A percentile compares a stretch with the other conserved stretches of the same genome.
Evolutionary conservation across 1,140 invertebrate genomes (phyloP).

Genomic region (Centruroides sculpturatus): DNA sequence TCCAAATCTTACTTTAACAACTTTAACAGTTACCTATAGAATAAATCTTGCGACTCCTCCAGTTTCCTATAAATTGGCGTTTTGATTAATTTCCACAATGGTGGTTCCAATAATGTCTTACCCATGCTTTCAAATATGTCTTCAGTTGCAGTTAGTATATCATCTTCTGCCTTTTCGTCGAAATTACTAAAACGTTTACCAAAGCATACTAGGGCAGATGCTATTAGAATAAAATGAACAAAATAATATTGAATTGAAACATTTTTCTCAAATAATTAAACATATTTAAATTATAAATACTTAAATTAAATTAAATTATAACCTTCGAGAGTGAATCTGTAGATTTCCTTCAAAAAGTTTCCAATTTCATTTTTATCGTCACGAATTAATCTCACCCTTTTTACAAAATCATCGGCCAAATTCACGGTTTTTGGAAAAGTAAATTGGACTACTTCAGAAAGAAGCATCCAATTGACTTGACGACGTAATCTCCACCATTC

Average conservation of each 20-base stretch:
- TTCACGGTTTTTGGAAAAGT: slow-evolving; percentile 46
- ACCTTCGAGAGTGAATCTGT: slow-evolving; percentile 64
- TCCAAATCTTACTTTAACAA: too few species aligned
- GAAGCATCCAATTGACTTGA: slow-evolving; percentile 56
- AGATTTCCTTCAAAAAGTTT: slow-evolving; percentile 53
- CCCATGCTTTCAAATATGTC: slow-evolving; percentile 11
- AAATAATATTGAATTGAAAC: background rate
- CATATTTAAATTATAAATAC: too few species aligned
- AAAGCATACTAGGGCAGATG: slow-evolving; percentile 7
- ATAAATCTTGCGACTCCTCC: slow-evolving; percentile 46
- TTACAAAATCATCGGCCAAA: slow-evolving; percentile 48
- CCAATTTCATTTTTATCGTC: slow-evolving; percentile 22
- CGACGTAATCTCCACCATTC: slow-evolving; percentile 64
- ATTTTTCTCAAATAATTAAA: too few species aligned
- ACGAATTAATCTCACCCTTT: slow-evolving; percentile 11
- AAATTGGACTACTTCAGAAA: slow-evolving; percentile 46
- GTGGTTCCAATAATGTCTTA: slow-evolving; percentile 14
- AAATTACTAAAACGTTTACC: slow-evolving; percentile 2
- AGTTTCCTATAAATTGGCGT: slow-evolving; percentile 47
- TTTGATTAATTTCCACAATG: slow-evolving; percentile 18
- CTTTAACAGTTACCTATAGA: slow-evolving; percentile 49
- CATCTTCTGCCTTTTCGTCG: background rate
- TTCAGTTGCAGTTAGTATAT: background rate
- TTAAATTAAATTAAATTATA: slow-evolving; percentile 21
- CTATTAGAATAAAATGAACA: background rate